Percentiles rank a stretch among this genome's conserved stretches.
Conservation (phyloP, 2,797 vertebrate genomes). For the Pogoniulus pusillus region DNA sequence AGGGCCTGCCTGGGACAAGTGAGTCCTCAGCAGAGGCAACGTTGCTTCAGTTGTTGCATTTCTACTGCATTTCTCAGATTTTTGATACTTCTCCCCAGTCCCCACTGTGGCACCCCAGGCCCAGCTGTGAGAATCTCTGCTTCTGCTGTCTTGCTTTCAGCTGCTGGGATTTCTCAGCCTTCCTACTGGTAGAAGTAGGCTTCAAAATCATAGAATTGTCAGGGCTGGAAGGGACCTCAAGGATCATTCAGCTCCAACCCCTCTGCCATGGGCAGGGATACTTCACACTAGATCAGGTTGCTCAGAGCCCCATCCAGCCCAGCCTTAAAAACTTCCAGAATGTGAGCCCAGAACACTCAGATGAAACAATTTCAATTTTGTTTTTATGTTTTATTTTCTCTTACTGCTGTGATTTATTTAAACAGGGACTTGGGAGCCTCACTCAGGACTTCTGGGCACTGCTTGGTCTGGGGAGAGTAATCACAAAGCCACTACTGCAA, state of each 20-base stretch:
- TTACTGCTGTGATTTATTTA: not conserved
- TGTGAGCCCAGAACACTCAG: not conserved
- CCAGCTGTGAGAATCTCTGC: not conserved
- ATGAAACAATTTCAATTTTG: not conserved
- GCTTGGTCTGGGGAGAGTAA: not conserved
- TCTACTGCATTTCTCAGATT: not conserved
- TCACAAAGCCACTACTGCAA: not conserved
- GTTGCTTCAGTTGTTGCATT: not conserved
- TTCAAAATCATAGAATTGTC: not conserved
- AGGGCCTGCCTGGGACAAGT: not conserved
- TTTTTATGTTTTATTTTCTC: not conserved
- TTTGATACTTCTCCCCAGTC: not conserved
- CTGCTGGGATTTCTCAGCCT: not conserved
- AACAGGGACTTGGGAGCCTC: not conserved
- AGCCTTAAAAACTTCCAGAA: not conserved
- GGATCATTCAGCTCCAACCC: too few relatives aligned
- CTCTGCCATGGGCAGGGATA: too few relatives aligned
- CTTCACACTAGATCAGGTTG: too few relatives aligned
- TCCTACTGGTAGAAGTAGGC: not conserved
- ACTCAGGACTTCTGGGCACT: not conserved
- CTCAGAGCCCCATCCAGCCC: too few relatives aligned
- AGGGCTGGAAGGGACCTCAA: too few relatives aligned
- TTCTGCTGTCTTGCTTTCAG: not conserved
- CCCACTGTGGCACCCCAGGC: fast-evolving
- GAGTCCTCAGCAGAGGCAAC: not conserved